Percentiles rank a stretch among this genome's conserved stretches.
Evolutionary conservation across 2,888 invertebrate genomes (phyloP).

Genomic region (Oligia fasciuncula): DNA sequence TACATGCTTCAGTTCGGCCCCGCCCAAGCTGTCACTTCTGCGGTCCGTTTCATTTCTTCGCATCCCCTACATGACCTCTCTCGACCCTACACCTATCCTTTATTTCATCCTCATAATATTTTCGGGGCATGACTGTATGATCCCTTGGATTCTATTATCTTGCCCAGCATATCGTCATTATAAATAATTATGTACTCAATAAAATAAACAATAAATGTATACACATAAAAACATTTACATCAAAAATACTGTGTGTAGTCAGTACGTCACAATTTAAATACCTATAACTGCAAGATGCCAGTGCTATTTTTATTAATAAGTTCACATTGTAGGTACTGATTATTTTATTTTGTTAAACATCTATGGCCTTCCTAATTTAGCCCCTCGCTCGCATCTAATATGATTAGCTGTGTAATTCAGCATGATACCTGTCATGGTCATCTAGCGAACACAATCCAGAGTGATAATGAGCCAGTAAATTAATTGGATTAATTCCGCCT

Average conservation of each 20-base stretch:
- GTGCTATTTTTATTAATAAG: conserved; percentile 2
- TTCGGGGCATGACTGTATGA: conserved; percentile 16
- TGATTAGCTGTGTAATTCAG: conserved; percentile 33
- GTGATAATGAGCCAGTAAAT: conserved; percentile 11
- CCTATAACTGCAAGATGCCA: background rate
- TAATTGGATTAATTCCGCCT: conserved; percentile 19
- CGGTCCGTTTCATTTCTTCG: conserved; percentile 25
- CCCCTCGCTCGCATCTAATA: background rate
- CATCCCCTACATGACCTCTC: conserved; percentile 5
- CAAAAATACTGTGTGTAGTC: background rate
- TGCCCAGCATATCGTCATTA: background rate
- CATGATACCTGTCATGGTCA: conserved; percentile 1
- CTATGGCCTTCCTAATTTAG: background rate
- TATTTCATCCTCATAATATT: background rate
- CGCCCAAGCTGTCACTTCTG: conserved; percentile 20
- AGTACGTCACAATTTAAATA: background rate
- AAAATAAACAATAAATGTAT: background rate
- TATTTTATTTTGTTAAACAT: no score
- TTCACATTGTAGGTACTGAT: background rate
- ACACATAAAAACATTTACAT: conserved; percentile 1
- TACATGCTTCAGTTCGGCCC: conserved; percentile 33
- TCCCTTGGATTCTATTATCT: conserved; percentile 1
- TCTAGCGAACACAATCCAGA: conserved; percentile 4
- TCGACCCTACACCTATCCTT: conserved; percentile 1
- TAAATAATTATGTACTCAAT: background rate